These are phyloP conservation scores for Polypterus bichir DNA, from an alignment of 2,113 vertebrate genomes.

Conservation along the genomic window DNA sequence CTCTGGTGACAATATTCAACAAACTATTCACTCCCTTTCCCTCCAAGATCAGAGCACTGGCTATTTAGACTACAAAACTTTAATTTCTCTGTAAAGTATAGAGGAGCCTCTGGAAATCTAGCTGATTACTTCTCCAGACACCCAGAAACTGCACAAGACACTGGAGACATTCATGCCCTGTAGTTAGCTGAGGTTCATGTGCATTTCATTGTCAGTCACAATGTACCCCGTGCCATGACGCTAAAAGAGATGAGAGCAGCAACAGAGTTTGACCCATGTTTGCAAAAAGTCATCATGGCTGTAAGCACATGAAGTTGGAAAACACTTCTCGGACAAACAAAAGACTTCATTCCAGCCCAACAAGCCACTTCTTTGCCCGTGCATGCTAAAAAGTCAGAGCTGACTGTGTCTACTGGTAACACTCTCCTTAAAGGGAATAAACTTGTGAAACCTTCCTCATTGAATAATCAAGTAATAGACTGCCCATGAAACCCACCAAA, in stretches of 20 bases:
- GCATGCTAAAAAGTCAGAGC: background rate
- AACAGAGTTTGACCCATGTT: background rate
- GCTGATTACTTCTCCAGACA: background rate
- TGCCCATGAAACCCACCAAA: background rate
- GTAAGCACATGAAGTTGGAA: background rate
- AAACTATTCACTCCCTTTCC: background rate
- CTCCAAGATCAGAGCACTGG: background rate
- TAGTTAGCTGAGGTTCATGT: background rate
- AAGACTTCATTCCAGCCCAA: background rate
- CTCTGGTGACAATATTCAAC: background rate
- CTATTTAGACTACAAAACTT: background rate
- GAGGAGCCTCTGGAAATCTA: background rate
- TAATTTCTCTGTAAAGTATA: background rate
- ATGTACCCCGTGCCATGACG: background rate
- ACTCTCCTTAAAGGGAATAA: background rate
- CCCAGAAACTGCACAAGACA: too few species aligned
- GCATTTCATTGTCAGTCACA: background rate
- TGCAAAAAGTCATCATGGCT: background rate
- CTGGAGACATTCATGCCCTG: too few species aligned
- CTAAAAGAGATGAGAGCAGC: background rate
- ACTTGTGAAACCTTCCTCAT: too few species aligned
- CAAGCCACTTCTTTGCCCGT: too few species aligned
- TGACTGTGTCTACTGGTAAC: background rate
- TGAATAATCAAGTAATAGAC: too few species aligned
- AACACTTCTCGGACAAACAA: background rate